A percentile compares a stretch with the other conserved stretches of the same genome.
These are phyloP conservation scores for Campoplex capitator DNA, from an alignment of 2,888 invertebrate species.

Conservation along the genomic window DNA sequence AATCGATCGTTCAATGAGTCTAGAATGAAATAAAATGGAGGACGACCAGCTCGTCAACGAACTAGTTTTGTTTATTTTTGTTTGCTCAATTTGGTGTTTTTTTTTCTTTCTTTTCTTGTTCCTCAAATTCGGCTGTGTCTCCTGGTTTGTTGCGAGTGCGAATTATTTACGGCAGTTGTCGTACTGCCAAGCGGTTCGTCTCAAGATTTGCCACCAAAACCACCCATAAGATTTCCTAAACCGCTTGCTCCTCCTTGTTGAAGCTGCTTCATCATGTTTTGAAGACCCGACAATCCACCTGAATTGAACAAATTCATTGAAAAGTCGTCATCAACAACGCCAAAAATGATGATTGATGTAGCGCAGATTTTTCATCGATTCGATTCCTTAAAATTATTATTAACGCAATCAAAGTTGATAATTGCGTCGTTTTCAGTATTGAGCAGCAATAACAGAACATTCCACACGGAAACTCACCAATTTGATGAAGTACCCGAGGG, in stretches of 20 bases:
- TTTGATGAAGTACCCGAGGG: conserved; percentile 98
- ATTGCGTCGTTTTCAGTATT: neutral
- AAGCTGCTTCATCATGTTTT: conserved; percentile 98
- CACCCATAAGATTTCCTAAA: conserved; percentile 87
- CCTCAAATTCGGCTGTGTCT: conserved; percentile 69
- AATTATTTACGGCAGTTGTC: conserved; percentile 69
- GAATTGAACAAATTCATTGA: neutral
- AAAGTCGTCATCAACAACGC: neutral
- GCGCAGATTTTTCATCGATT: no score
- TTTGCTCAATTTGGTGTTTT: conserved; percentile 17
- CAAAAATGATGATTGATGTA: neutral
- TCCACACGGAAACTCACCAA: conserved; percentile 86
- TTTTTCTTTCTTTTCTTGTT: neutral
- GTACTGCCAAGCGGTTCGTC: conserved; percentile 65
- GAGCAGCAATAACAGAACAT: neutral
- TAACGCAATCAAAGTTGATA: neutral
- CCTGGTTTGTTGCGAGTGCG: conserved; percentile 68
- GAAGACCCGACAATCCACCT: conserved; percentile 98
- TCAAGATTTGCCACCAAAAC: conserved; percentile 86
- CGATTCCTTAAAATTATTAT: no score
- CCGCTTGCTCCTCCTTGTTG: conserved; percentile 88
- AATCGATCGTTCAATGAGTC: conserved; percentile 21
- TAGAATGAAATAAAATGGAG: conserved; percentile 39
- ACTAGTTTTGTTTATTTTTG: conserved; percentile 38
- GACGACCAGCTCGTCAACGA: conserved; percentile 54